Percentiles rank a stretch among this genome's conserved stretches.
These are phyloP conservation scores for Octomys mimax DNA, from an alignment of 2,797 vertebrate species.

Conservation along the genomic window DNA sequence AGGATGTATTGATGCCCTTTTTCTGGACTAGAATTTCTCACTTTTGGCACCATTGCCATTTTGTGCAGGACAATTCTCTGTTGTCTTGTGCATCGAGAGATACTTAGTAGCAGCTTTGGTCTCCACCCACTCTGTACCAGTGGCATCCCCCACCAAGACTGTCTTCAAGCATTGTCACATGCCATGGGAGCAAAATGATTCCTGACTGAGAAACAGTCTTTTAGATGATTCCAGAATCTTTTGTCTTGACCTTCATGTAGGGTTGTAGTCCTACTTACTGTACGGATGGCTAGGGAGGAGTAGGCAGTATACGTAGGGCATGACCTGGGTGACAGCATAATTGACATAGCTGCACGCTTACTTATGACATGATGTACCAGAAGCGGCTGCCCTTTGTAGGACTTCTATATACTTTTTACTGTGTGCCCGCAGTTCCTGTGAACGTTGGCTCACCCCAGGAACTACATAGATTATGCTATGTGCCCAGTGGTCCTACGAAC, in stretches of 20 bases:
- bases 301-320: background rate
- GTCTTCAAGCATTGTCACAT: background rate
- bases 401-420: background rate
- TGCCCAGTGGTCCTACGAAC: background rate
- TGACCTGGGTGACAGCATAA: background rate
- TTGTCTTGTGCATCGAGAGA: background rate
- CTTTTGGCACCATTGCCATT: background rate
- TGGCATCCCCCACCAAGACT: background rate
- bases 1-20: background rate
- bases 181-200: background rate
- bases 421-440: background rate
- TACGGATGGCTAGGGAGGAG: background rate
- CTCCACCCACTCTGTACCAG: background rate
- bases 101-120: background rate
- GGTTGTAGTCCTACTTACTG: background rate
- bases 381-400: background rate
- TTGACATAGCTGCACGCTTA: background rate
- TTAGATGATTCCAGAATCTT: background rate
- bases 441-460: background rate
- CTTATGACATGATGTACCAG: background rate
- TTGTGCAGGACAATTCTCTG: background rate
- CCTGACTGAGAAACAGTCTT: background rate
- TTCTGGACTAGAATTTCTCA: background rate
- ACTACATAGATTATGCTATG: too few relatives aligned
- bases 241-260: background rate